A percentile compares a stretch with the other conserved stretches of the same genome.
Conservation (phyloP, 1,140 invertebrate species). For the Heliconius nattereri region DNA sequence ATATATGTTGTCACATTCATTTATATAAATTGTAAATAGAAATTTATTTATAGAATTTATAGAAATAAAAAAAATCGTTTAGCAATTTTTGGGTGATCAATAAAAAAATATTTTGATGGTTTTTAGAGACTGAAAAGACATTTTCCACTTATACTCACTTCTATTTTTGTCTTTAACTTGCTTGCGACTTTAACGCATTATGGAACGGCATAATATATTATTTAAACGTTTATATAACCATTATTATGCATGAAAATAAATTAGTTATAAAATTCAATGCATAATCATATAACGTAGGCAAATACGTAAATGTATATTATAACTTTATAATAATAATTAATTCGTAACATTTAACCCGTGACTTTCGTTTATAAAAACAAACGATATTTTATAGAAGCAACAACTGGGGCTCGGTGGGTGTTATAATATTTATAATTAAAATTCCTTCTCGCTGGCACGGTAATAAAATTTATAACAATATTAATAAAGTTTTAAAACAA, state of each 20-base stretch:
- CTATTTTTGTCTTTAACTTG: too few species aligned
- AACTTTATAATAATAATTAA: slow-evolving; percentile 20
- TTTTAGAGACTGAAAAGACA: too few species aligned
- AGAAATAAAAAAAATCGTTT: too few species aligned
- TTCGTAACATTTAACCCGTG: slow-evolving; percentile 17
- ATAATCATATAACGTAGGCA: neutral
- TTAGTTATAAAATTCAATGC: neutral
- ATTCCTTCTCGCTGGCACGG: neutral
- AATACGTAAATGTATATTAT: neutral
- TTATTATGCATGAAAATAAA: neutral
- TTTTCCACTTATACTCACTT: too few species aligned
- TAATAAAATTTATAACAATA: neutral
- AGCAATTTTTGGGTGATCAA: too few species aligned
- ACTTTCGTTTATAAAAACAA: slow-evolving; percentile 14
- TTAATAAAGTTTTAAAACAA: neutral
- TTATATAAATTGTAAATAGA: too few species aligned
- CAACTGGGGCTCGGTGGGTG: neutral
- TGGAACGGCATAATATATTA: too few species aligned
- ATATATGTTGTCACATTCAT: too few species aligned
- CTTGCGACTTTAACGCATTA: too few species aligned
- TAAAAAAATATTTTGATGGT: too few species aligned
- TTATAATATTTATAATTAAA: slow-evolving; percentile 12
- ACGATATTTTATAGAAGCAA: neutral
- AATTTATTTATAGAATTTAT: too few species aligned
- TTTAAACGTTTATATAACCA: too few species aligned